Base-by-base conservation (phyloP, 2,797 vertebrate genomes). In the Pampus argenteus region DNA sequence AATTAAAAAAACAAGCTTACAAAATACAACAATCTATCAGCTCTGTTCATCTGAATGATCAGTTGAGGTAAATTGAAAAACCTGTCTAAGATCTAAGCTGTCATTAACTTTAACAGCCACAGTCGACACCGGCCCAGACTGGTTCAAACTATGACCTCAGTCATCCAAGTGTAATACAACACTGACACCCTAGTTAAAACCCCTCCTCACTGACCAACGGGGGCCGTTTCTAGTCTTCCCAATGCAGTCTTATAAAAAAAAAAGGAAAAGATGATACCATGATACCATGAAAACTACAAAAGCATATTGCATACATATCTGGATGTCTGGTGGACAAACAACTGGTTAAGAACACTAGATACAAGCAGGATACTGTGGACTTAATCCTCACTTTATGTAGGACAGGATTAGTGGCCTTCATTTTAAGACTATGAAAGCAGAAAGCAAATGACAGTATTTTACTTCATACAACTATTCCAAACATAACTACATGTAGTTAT, bases 161-260 rank as follows among this genome's bases (percentile, higher is more conserved):
- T 81, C 58, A 70, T 72, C 4, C 3, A 7, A 42, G 49, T 42
- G 76, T 82, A 90, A 93, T 45, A 66, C 7, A 86, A 94, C 72
- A 77, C 85, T 50, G 59, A 50, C 57, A 38, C 38, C 14, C 20
- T n/a, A 4, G 0, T 28, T 59, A 67, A 78, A 73, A 28, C 25
- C 20, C 9, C 22, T 34, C 20, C 25, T 58, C 2, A 2, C 36
- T 31, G 48, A 29, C 29, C 34, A 17, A 11, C 13, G 42, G 29
- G 31, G 58, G 25, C 26, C 54, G 44, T 66, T 42, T 57, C 34
- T 29, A 54, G 15, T 38, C 22, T 66, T 64, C 31, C 38, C 3
- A 45, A 14, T 17, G 74, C 60, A 77, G 18, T 47, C 25, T 65
- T 1, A 56, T 38, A 9, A 26, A 71, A 25, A 29, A 2, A 0